These are phyloP conservation scores for Lates calcarifer DNA, from an alignment of 2,113 vertebrate genomes.

Conservation along the genomic window DNA sequence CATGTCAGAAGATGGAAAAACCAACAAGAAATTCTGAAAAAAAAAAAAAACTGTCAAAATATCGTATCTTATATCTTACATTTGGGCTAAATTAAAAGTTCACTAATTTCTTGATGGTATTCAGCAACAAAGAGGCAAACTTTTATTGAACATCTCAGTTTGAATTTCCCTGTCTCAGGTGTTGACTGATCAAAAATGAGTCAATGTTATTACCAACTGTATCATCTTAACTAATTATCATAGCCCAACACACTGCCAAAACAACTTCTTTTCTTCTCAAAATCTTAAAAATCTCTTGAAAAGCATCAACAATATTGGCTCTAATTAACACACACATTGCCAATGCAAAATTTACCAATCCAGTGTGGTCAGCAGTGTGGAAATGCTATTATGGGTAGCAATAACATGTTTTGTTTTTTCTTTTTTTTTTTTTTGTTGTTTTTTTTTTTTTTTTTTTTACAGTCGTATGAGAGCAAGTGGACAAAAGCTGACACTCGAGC, in stretches of 20 bases:
- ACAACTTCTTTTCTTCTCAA: not conserved
- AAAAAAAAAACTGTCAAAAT: not conserved
- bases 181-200: not conserved
- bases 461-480: not conserved
- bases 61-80: not conserved
- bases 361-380: not conserved
- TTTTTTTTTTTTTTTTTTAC: not conserved
- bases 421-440: not conserved
- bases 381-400: not conserved
- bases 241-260: not conserved
- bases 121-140: not conserved
- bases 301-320: not conserved
- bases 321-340: not conserved
- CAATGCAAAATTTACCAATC: not conserved
- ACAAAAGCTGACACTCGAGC: conserved; percentile 7
- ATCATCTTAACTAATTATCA: not conserved
- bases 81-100: not conserved
- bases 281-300: not conserved
- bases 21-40: not conserved
- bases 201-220: not conserved
- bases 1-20: not conserved
- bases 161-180: not conserved
- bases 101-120: not conserved
- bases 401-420: not conserved
- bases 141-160: not conserved